A percentile compares a stretch with the other conserved stretches of the same genome.
Evolutionary conservation across 2,113 vertebrate species (phyloP).

Genomic region (Chaetodon trifascialis): DNA sequence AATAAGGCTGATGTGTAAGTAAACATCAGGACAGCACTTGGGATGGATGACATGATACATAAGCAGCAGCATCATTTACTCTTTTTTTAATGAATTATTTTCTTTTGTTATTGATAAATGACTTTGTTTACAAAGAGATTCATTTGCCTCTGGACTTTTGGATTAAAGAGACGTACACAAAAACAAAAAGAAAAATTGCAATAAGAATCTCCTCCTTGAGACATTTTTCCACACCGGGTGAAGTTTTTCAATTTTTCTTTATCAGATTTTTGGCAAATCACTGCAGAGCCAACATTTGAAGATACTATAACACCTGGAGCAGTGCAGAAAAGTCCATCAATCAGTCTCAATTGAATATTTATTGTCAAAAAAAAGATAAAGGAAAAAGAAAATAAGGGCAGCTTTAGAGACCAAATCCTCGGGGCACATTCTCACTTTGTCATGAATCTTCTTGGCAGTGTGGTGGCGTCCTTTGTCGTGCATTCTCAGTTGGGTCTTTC

Average conservation of each 20-base stretch:
- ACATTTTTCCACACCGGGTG: too few species aligned
- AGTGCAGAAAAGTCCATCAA: background rate
- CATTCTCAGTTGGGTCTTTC: slow-evolving; percentile 22
- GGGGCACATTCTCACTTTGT: background rate
- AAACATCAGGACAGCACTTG: background rate
- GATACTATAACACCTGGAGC: background rate
- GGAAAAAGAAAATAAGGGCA: background rate
- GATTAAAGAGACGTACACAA: background rate
- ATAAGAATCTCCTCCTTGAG: background rate
- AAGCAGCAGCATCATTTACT: background rate
- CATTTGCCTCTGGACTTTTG: background rate
- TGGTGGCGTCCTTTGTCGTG: background rate
- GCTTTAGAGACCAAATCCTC: slow-evolving; percentile 6
- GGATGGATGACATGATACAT: background rate
- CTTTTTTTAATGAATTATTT: background rate
- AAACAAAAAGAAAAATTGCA: background rate
- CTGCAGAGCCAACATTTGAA: background rate
- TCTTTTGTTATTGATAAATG: background rate
- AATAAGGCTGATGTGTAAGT: background rate
- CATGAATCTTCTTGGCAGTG: slow-evolving; percentile 15
- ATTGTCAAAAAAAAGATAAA: background rate
- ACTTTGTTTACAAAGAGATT: slow-evolving; percentile 1
- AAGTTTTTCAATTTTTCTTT: background rate
- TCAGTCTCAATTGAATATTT: background rate
- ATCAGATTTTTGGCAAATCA: background rate